Evolutionary conservation across 2,797 vertebrate genomes (phyloP).

Genomic region (Mallotus villosus): DNA sequence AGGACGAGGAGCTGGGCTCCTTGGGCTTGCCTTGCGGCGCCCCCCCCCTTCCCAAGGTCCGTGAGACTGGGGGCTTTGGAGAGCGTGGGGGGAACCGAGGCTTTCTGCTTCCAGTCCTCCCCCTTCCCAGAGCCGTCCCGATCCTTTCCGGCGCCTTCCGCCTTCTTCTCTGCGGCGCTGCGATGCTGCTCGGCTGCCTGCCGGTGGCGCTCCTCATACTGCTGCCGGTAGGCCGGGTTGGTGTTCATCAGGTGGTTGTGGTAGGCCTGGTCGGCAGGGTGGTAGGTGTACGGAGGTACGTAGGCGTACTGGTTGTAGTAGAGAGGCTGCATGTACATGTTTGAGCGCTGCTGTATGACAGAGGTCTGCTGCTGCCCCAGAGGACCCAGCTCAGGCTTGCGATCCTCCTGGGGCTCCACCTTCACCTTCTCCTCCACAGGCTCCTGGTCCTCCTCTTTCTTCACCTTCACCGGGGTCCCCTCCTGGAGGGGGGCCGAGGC

Average conservation of each 20-base stretch:
- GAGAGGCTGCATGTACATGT: slow-evolving; percentile 91
- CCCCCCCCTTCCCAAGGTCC: slow-evolving; percentile 82
- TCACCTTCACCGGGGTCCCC: slow-evolving; percentile 81
- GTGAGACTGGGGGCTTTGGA: slow-evolving; percentile 89
- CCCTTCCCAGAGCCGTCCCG: slow-evolving; percentile 76
- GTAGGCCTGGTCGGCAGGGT: slow-evolving; percentile 83
- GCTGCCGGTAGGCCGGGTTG: slow-evolving; percentile 87
- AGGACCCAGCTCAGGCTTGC: slow-evolving; percentile 75
- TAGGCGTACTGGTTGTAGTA: slow-evolving; percentile 97
- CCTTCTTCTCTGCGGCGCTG: slow-evolving; percentile 82
- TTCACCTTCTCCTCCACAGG: slow-evolving; percentile 79
- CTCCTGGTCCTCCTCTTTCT: slow-evolving; percentile 89
- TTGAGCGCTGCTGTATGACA: slow-evolving; percentile 93
- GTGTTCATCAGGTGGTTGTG: slow-evolving; percentile 89
- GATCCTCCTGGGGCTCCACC: slow-evolving; percentile 77
- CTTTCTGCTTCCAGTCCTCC: slow-evolving; percentile 94
- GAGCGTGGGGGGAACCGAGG: slow-evolving; percentile 81
- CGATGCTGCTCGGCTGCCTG: slow-evolving; percentile 80
- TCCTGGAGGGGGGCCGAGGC: slow-evolving; percentile 75
- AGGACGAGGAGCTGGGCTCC: slow-evolving; percentile 71
- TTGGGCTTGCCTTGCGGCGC: slow-evolving; percentile 77
- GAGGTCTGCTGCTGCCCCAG: slow-evolving; percentile 86
- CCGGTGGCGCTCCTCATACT: slow-evolving; percentile 87
- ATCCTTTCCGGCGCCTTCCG: slow-evolving; percentile 78
- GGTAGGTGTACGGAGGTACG: slow-evolving; percentile 87